Conservation (phyloP, 2,797 vertebrate species). For the Chelon auratus region DNA sequence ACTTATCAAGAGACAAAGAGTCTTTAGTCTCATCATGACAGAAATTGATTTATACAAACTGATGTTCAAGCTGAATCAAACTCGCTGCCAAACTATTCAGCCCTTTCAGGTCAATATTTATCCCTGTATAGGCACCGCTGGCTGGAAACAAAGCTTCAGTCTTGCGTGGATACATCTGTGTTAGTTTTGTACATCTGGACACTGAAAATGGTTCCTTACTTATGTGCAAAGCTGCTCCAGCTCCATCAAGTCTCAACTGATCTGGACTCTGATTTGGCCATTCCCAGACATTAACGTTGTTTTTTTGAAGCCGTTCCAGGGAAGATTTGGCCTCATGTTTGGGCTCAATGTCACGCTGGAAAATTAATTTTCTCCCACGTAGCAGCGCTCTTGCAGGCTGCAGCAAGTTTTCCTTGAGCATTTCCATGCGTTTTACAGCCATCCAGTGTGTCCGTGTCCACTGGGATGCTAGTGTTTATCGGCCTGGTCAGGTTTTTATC, state of each 20-base stretch:
- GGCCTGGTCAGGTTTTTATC: slow-evolving; percentile 16
- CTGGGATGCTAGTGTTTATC: background rate
- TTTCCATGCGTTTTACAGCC: slow-evolving; percentile 15
- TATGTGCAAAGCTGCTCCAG: slow-evolving; percentile 18
- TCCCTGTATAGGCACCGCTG: slow-evolving; percentile 16
- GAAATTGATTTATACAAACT: slow-evolving; percentile 18
- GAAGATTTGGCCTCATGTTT: slow-evolving; percentile 27
- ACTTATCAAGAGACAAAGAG: background rate
- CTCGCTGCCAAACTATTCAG: slow-evolving; percentile 9
- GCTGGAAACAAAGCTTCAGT: slow-evolving; percentile 5
- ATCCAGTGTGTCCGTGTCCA: slow-evolving; percentile 9
- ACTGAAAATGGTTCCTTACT: background rate
- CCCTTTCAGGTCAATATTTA: slow-evolving; percentile 30
- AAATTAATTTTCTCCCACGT: slow-evolving; percentile 40
- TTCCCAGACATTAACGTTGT: slow-evolving; percentile 20
- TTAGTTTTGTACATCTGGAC: slow-evolving; percentile 21
- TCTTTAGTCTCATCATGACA: background rate
- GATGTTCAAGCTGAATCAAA: slow-evolving; percentile 18
- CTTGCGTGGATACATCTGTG: slow-evolving; percentile 12
- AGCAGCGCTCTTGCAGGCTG: slow-evolving; percentile 15
- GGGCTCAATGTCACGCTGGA: slow-evolving; percentile 35
- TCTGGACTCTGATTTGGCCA: slow-evolving; percentile 19
- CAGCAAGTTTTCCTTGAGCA: slow-evolving; percentile 11
- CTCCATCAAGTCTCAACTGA: slow-evolving; percentile 1
- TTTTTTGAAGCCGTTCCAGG: slow-evolving; percentile 26